Evolutionary conservation across 2,113 vertebrate species (phyloP).

Genomic region (Chionomys nivalis): DNA sequence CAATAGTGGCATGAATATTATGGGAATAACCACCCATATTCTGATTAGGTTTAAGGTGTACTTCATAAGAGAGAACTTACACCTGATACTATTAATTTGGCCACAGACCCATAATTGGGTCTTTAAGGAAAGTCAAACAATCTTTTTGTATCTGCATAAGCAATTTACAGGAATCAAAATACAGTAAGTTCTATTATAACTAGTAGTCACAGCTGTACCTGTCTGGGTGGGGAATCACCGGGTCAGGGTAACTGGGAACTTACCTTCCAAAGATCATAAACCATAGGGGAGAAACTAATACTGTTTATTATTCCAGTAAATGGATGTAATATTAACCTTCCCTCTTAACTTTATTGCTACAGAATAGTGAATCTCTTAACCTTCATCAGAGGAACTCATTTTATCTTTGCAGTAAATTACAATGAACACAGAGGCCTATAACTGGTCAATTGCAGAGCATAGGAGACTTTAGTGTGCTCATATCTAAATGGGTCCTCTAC

Average conservation of each 20-base stretch:
- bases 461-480: neutral
- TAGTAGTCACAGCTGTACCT: neutral
- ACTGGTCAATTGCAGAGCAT: neutral
- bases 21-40: neutral
- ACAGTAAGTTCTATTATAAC: neutral
- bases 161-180: neutral
- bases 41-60: neutral
- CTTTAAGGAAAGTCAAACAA: neutral
- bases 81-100: neutral
- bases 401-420: neutral
- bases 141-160: neutral
- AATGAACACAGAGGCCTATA: neutral
- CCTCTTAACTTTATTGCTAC: neutral
- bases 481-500: neutral
- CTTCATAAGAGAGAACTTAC: neutral
- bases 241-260: neutral
- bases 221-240: neutral
- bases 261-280: neutral
- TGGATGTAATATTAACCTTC: neutral
- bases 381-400: neutral
- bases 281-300: neutral
- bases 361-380: neutral
- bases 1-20: neutral
- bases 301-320: neutral
- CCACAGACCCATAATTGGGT: neutral